Evolutionary conservation across 2,888 invertebrate species (phyloP), one percentile per base, ranked within the genome.

Genomic region (Anticlea derivata): DNA sequence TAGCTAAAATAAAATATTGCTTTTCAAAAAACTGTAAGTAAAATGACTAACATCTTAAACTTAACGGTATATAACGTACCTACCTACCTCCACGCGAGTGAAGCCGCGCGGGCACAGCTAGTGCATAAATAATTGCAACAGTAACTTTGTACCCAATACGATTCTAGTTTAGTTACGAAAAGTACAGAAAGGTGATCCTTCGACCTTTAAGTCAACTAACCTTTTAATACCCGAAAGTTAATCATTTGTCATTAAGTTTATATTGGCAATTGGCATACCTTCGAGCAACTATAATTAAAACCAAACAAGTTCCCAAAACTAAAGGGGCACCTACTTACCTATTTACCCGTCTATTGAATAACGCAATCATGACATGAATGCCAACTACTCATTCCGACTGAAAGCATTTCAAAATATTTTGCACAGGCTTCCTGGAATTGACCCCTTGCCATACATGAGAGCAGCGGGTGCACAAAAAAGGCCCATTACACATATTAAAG

Each of bases 391-490:
- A 59, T 57, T 52, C 60, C 62, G 33, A 47, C 26, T 60, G 58
- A 54, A 60, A 57, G 52, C 51, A 54, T 65, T 70, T 70, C 70
- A 75, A 70, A 82, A 81, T 81, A 78, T 80, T 83, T 74, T 73
- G 73, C 65, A 65, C 75, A 73, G 79, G 77, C 70, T 77, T 74
- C 69, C 72, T 77, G 66, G 63, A 68, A 70, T 65, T 76, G 66
- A 73, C 78, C 80, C 37, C 78, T 68, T 61, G 63, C 62, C 30
- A 12, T 43, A 31, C 24, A 38, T 43, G 65, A 71, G 75, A 65
- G 68, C 64, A 72, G 71, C 71, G 83, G 82, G 83, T 69, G 76
- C 69, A 79, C 80, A 79, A 86, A 83, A 85, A 83, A 83, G 76
- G 48, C 40, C 81, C 73, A 75, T 80, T 80, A 79, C 70, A 65